Evolutionary conservation across 2,797 vertebrate species (phyloP), one percentile per base, ranked within the genome.

Genomic region (Poeciliopsis paucimaculata): DNA sequence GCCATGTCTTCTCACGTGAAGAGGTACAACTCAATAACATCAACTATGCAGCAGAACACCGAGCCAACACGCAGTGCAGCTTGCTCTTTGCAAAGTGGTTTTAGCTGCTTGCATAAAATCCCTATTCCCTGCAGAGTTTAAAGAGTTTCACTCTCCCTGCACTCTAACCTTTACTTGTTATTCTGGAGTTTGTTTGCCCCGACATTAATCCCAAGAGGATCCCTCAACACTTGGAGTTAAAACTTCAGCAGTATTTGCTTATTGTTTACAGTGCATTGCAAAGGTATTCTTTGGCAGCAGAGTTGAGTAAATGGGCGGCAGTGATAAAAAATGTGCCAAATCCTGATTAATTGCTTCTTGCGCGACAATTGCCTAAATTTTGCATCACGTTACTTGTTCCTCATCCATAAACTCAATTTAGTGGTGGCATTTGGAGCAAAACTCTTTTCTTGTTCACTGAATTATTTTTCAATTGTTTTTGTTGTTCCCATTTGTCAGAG

Each of bases 321-420:
- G 20, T 26, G 57, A 47, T 47, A 1, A n/a, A 23, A 77, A 77
- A 78, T 75, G 31, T 81, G 76, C 81, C 41, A 86, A 76, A 64
- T 77, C 66, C 78, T 80, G 31, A 87, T 31, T 71, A 85, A 88
- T 79, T 89, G 80, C 84, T 87, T 87, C 88, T 85, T 85, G 79
- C 88, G 82, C 89, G 87, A 77, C 82, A 85, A 71, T 77, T 77
- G 82, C 75, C 86, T 72, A 78, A 88, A 23, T 68, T 68, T 68
- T 68, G 34, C 16, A 11, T 18, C 4, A 0, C 9, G 87, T 26
- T 71, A 45, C 26, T 71, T 45, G 23, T 71, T 26, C 11, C 0
- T 79, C 80, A 70, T 77, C 84, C 79, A 89, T 78, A 84, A 90
- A 89, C 31, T 83, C 80, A 16, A 82, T 70, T 76, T 70, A 70